phyloP scores from a whole-genome alignment of 2,888 invertebrate genomes.

The Apodemia duryi region DNA sequence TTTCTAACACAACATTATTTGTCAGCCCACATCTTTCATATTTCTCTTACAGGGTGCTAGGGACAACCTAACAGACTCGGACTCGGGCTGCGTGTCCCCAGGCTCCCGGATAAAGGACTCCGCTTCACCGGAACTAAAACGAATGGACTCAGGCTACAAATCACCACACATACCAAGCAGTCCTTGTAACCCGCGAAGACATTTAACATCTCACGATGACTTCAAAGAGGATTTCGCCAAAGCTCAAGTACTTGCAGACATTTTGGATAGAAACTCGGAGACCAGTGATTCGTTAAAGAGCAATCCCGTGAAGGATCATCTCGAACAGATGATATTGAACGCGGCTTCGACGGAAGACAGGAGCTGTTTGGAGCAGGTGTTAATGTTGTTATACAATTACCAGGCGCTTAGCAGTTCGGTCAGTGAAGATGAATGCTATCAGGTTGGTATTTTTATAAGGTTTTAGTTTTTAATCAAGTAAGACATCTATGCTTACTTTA shows the following conservation, averaged over 20 bases:
- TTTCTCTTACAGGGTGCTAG: slow-evolving; percentile 62
- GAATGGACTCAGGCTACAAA: slow-evolving; percentile 77
- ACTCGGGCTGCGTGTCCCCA: slow-evolving; percentile 76
- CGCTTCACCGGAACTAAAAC: slow-evolving; percentile 73
- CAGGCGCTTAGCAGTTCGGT: slow-evolving; percentile 78
- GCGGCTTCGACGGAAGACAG: slow-evolving; percentile 78
- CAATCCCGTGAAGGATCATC: slow-evolving; percentile 70
- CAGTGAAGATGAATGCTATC: slow-evolving; percentile 78
- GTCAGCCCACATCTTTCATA: neutral
- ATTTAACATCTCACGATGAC: slow-evolving; percentile 61
- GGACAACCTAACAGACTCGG: slow-evolving; percentile 75
- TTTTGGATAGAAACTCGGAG: slow-evolving; percentile 65
- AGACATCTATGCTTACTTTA: too few relatives aligned
- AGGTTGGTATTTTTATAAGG: slow-evolving; percentile 42
- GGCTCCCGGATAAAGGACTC: slow-evolving; percentile 76
- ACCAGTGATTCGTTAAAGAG: slow-evolving; percentile 66
- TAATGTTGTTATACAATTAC: slow-evolving; percentile 80
- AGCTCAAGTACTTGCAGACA: slow-evolving; percentile 67
- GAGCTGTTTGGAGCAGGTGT: slow-evolving; percentile 81
- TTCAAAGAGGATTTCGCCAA: slow-evolving; percentile 74
- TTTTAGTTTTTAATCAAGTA: neutral
- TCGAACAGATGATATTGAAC: slow-evolving; percentile 73
- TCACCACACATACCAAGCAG: slow-evolving; percentile 70
- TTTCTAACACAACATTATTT: too few relatives aligned
- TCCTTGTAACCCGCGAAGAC: slow-evolving; percentile 62